Evolutionary conservation across 2,888 invertebrate species (phyloP).

Genomic region (Dryococelus australis): DNA sequence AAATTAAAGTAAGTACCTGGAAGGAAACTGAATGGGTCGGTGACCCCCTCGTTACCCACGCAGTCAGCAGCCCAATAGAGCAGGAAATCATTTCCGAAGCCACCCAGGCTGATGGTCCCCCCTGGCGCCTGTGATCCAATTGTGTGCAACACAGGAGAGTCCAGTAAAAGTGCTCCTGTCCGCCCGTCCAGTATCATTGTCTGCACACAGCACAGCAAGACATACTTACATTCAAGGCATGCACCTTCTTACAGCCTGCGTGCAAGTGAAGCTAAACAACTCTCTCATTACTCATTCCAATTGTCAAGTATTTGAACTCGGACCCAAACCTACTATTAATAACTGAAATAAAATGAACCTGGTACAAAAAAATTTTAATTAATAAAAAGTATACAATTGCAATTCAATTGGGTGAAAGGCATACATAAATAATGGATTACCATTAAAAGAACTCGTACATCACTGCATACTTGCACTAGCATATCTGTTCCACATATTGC

Average conservation of each 20-base stretch:
- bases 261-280: too few species aligned
- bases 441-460: too few species aligned
- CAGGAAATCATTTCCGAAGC: constrained; percentile 77
- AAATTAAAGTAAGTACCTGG: constrained; percentile 40
- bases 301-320: too few species aligned
- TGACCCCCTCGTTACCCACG: constrained; percentile 62
- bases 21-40: constrained; percentile 50
- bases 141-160: constrained; percentile 66
- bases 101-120: constrained; percentile 65
- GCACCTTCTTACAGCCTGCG: constrained; percentile 33
- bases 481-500: too few species aligned
- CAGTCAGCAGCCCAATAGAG: constrained; percentile 81
- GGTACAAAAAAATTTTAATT: too few species aligned
- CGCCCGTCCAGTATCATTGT: constrained; percentile 62
- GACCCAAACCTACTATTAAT: too few species aligned
- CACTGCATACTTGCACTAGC: too few species aligned
- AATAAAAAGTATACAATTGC: too few species aligned
- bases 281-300: too few species aligned
- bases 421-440: too few species aligned
- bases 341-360: too few species aligned
- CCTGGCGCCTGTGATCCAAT: constrained; percentile 69
- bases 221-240: constrained; percentile 7
- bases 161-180: constrained; percentile 67
- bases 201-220: constrained; percentile 41
- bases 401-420: too few species aligned